Base-by-base conservation (phyloP, 2,797 vertebrate species). In the Todus mexicanus region DNA sequence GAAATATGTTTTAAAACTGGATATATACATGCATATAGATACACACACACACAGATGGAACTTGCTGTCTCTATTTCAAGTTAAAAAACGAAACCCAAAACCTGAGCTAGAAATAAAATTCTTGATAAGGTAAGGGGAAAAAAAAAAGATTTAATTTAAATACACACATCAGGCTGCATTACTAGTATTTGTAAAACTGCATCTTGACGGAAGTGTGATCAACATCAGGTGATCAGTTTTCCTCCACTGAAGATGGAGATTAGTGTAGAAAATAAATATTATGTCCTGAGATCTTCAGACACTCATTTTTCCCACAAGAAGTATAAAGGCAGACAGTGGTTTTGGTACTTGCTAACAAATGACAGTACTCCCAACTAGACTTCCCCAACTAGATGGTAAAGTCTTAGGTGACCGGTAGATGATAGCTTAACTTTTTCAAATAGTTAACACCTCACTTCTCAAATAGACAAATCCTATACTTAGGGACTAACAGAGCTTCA, bases 141-240 rank as follows among this genome's bases (percentile, higher is more conserved):
- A 87, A 83, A 88, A 87, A 83, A 8, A 0, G 5, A 33, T 56
- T 45, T 72, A 22, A 84, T 56, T 23, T 40, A 63, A n/a, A 50
- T 20, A 37, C 0, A 4, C 8, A 0, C 20, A 7, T 18, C 61
- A 33, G 8, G 18, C 7, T 69, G 20, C 6, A 17, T 33, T 81
- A 68, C 6, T 54, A 20, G 6, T 37, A 51, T 27, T 9, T 63
- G 23, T 12, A 72, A 89, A 86, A 40, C 9, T 37, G n/a, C 2
- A 48, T 33, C 18, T 77, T 48, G 31, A 56, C 12, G 26, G n/a
- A 73, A 48, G 1, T 33, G 16, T 47, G 31, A 60, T 21, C n/a
- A n/a, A n/a, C n/a, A n/a, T n/a, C n/a, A n/a, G n/a, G n/a, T 26
- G 10, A 69, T 31, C 11, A 20, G 7, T 56, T 56, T 50, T 56